Base-by-base conservation (phyloP, 2,797 vertebrate genomes). In the Spea hammondii region DNA sequence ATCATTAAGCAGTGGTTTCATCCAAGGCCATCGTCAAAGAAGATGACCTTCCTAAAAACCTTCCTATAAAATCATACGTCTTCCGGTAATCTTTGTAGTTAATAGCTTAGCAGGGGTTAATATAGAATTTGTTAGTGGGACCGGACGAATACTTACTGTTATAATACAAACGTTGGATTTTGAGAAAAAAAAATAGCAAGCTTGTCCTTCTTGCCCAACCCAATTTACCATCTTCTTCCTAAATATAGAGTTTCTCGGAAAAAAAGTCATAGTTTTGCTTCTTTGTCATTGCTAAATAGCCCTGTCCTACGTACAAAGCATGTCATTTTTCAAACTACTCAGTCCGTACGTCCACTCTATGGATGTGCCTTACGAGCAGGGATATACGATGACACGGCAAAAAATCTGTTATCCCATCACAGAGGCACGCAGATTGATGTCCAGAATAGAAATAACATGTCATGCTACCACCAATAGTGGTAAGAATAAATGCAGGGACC, bases 201-300 rank as follows among this genome's bases (percentile, higher is more conserved):
- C 32, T 32, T 12, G 32, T 73, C 69, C 49, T 77, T 12, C 50
- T 74, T 65, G 48, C 45, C n/a, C 70, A 69, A 65, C 32, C 32
- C 32, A 32, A 32, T 32, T 44, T 48, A 51, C 70, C 67, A 54
- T 81, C 53, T 74, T 8, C 45, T 50, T 72, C 62, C 62, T 53
- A 62, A 64, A 72, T 71, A 81, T 81, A 69, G 48, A 76, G 69
- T 67, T 80, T 72, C 47, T 65, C 32, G 2, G 32, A 68, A 13
- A 54, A 77, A 64, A 67, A 69, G 75, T 77, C 77, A 82, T 82
- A 76, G 74, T 76, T 81, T 78, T 78, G 80, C 65, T 57, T 62
- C 48, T 78, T 82, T 82, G 80, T 82, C 80, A 82, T 82, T 82
- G 75, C 80, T 78, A 82, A 78, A 82, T 82, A 78, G 75, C 75